A percentile compares a stretch with the other conserved stretches of the same genome.
These are phyloP conservation scores for Gracilinanus agilis DNA, from an alignment of 2,113 vertebrate genomes.

Conservation along the genomic window DNA sequence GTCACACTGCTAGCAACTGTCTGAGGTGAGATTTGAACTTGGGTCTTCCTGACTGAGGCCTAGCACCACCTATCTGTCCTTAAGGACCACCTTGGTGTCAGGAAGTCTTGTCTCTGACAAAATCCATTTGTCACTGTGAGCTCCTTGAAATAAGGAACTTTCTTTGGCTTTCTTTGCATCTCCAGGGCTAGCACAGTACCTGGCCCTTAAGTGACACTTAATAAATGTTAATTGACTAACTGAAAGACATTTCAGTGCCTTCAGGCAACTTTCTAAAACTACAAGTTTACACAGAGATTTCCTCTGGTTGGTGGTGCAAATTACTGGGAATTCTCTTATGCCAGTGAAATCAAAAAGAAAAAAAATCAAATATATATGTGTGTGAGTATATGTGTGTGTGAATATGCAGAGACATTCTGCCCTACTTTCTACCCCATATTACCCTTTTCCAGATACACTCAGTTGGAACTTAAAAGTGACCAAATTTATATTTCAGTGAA, in stretches of 20 bases:
- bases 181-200: neutral
- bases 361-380: neutral
- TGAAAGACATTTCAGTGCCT: no score
- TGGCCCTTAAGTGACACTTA: neutral
- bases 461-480: neutral
- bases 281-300: neutral
- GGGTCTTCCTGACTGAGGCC: no score
- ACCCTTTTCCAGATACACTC: neutral
- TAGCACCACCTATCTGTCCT: no score
- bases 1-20: no score
- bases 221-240: no score
- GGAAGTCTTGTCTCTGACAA: neutral
- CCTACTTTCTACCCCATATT: neutral
- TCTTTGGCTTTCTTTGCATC: neutral
- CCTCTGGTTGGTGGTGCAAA: neutral
- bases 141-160: neutral
- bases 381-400: neutral
- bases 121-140: neutral
- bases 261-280: no score
- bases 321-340: neutral
- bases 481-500: constrained; percentile 39
- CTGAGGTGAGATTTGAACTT: no score
- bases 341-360: neutral
- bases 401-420: neutral
- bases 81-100: neutral